Evolutionary conservation across 2,113 vertebrate species (phyloP), one percentile per base, ranked within the genome.

Genomic region (Ictidomys tridecemlineatus): DNA sequence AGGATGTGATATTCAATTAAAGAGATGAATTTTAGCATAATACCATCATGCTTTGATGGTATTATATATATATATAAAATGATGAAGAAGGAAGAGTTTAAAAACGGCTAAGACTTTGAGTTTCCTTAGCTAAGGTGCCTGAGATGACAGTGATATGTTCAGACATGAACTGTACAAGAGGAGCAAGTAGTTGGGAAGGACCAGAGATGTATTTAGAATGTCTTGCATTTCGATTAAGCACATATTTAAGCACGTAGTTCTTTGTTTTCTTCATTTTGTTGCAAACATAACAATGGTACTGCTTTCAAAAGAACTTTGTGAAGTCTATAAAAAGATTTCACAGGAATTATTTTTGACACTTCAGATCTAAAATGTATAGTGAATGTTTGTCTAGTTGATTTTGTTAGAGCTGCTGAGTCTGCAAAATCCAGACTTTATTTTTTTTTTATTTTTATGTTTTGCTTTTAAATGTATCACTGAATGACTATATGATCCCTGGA

Each of bases 251-350:
- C 45, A 85, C 91, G 63, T 39, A 76, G 30, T 42, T 74, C 70
- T 72, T 78, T 84, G 63, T 4, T 78, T 26, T 69, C 16, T 56
- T 86, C 16, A 76, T 86, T 91, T 89, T 78, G 65, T 74, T 89
- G 92, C 65, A 65, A 73, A 80, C 45, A 89, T 74, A 53, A 85
- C 58, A 32, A 56, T 72, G 45, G 39, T 18, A 85, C 28, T 89
- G 28, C 51, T 95, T 86, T 86, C 69, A 69, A 85, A 95, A 58
- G 63, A 80, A 37, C 67, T 93, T 85, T 79, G 70, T 85, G 39
- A 90, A 91, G 51, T 70, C 74, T 95, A 18, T 67, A 69, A 61
- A 58, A 45, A 69, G 28, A 95, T 78, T 72, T 89, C 34, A 37
- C 30, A 70, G 17, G 53, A 45, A 80, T 53, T 63, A 76, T 69